phyloP scores from a whole-genome alignment of 2,797 vertebrate genomes.

The Tadarida brasiliensis region DNA sequence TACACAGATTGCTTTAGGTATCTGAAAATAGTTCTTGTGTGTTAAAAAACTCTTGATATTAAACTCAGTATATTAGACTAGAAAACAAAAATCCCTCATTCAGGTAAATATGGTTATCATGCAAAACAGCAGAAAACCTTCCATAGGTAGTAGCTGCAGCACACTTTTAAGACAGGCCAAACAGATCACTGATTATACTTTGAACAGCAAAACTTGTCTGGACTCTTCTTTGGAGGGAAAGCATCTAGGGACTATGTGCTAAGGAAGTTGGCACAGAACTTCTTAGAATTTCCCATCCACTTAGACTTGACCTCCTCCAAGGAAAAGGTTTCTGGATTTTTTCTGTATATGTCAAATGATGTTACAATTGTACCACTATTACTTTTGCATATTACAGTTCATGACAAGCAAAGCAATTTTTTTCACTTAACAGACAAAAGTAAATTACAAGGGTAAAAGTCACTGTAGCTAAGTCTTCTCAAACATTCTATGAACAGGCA shows the following conservation, averaged over 20 bases:
- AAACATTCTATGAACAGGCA: constrained; percentile 58
- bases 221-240: not conserved
- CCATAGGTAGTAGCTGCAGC: not conserved
- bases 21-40: not conserved
- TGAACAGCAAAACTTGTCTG: not conserved
- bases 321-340: constrained; percentile 30
- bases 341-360: not conserved
- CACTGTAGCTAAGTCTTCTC: not conserved
- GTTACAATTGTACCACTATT: not conserved
- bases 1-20: not conserved
- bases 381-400: constrained; percentile 14
- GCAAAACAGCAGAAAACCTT: not conserved
- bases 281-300: not conserved
- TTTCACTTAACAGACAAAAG: not conserved
- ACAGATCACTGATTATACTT: not conserved
- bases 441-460: constrained; percentile 13
- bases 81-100: constrained; percentile 35
- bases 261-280: not conserved
- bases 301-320: not conserved
- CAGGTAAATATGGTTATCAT: not conserved
- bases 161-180: not conserved
- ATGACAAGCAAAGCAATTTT: constrained; percentile 33
- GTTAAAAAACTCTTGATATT: not conserved
- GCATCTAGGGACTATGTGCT: not conserved
- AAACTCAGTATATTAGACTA: not conserved